Evolutionary conservation across 1,140 invertebrate species (phyloP), one percentile per base, ranked within the genome.

Genomic region (Paracyclopina nana): DNA sequence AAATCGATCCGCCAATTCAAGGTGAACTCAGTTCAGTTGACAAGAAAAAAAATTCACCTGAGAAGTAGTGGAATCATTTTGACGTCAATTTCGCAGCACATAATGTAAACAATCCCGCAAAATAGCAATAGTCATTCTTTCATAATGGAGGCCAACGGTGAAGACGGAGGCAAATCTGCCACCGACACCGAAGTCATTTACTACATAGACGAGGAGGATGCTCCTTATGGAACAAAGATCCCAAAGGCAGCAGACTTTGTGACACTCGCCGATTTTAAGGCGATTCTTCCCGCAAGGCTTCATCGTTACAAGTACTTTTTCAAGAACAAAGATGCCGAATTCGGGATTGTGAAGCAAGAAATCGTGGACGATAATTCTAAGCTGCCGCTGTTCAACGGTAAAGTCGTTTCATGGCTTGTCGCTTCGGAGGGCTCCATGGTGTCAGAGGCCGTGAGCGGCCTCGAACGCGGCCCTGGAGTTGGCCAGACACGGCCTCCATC

Each of bases 341-440:
- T 50, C 34, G 48, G 48, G 16, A 31, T 50, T n/a, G 48, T 50
- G 12, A 50, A 50, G 16, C 29, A 50, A 31, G 48, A 50, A n/a
- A 50, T 50, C 8, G 18, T 40, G 18, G 29, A 20, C n/a, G 48
- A 50, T 14, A 6, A 31, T n/a, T 16, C 16, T 25, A 2, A 18
- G 4, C 25, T 50, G 28, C 48, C 48, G 3, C 18, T 27, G 5
- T 50, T 50, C 30, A 50, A 50, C 16, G 48, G 48, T 2, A 4
- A 31, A 29, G 30, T 50, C 16, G 48, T 50, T 8, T n/a, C 12
- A 14, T 50, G 48, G 48, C 16, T 50, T 2, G 48, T 38, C 18
- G 31, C 34, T 9, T 16, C 48, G 16, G 29, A 38, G 24, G 24
- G 24, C n/a, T 44, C 24, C 4, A 25, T n/a, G 5, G 42, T 20